Base-by-base conservation (phyloP, 2,113 vertebrate species). In the Sander vitreus region DNA sequence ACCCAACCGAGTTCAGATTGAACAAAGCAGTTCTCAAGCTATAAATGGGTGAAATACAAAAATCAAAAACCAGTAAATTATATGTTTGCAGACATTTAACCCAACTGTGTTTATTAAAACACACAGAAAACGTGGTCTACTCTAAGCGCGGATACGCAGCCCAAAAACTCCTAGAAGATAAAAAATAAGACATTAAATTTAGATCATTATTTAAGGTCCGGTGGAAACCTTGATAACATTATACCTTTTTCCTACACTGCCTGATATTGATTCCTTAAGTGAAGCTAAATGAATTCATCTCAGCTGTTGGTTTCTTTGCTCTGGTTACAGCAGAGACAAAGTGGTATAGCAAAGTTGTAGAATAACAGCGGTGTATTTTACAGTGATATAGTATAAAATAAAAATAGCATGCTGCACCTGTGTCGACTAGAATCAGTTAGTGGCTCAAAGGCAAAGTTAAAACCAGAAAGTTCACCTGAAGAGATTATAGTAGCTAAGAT, bases 41-140 rank as follows among this genome's bases (percentile, higher is more conserved):
- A 54, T 67, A 67, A 73, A 67, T 33, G 19, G 47, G 48, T 1
- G 13, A 45, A 71, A 78, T 43, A 68, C 59, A 25, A 76, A 59
- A 74, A 59, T 54, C 48, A 73, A 78, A 78, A 72, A 84, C 39
- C 43, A 73, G 33, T 54, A 68, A 79, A 84, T 78, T 67, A 82
- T 33, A 89, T 54, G 33, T 71, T 58, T 76, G 39, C 53, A 78
- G 67, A 74, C 58, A 70, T 73, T 12, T 85, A 75, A 70, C 76
- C 76, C 43, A 75, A 39, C 58, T 71, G 72, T 60, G 59, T 67
- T 71, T 68, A 33, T 60, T 25, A 53, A 50, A 23, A 6, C 64
- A 6, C 64, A 74, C 51, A 57, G 39, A n/a, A 76, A 62, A 53
- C 33, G 18, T 73, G n/a, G 66, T 21, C 18, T 30, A 30, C 12